Evolutionary conservation across 2,113 vertebrate genomes (phyloP).

Genomic region (Orcinus orca): DNA sequence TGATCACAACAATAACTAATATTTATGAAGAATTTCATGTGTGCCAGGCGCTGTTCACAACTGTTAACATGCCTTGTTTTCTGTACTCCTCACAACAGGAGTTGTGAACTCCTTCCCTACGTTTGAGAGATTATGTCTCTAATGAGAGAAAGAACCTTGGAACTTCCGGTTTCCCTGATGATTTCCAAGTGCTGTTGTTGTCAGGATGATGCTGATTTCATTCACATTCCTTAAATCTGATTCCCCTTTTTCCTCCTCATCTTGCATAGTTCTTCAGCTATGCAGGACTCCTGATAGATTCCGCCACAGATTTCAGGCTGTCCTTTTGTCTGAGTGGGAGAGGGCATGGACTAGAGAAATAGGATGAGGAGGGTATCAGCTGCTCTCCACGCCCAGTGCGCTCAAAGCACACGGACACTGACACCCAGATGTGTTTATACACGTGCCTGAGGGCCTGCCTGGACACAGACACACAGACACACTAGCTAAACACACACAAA

Average conservation of each 20-base stretch:
- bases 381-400: rapidly evolving
- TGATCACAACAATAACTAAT: background rate
- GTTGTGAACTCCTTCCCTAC: background rate
- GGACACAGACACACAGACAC: background rate
- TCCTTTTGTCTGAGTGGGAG: background rate
- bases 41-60: background rate
- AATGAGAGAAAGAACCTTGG: background rate
- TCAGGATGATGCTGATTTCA: background rate
- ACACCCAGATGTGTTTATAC: background rate
- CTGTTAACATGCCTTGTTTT: background rate
- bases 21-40: background rate
- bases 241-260: background rate
- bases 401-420: rapidly evolving
- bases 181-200: background rate
- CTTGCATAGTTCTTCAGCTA: background rate
- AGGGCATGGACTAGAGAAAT: background rate
- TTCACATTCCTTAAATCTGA: background rate
- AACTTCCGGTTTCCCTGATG: background rate
- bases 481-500: background rate
- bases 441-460: rapidly evolving
- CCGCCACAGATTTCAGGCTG: background rate
- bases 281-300: background rate
- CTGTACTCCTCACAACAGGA: background rate
- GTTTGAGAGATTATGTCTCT: background rate
- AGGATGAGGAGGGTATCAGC: background rate